Evolutionary conservation across 1,140 invertebrate species (phyloP), one percentile per base, ranked within the genome.

Genomic region (Papilio aristodemus): DNA sequence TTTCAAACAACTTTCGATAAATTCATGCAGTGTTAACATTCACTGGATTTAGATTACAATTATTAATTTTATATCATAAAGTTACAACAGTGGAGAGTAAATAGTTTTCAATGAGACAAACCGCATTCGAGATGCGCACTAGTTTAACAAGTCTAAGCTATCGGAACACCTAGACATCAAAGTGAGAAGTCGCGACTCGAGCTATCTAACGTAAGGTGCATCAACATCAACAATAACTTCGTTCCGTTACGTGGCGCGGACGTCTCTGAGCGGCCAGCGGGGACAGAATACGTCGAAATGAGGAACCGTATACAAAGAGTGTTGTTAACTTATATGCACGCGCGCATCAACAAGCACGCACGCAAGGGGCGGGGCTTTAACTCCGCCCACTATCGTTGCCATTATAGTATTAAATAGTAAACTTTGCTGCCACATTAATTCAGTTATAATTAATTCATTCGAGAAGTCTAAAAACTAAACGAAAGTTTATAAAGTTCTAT

Each of bases 81-180:
- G n/a, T 36, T 64, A 41, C 38, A 64, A 64, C 62, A 43, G 13
- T 64, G 7, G 43, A 50, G 41, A 66, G 22, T 43, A 41, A 66
- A 63, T 13, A 41, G n/a, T 25, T 50, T 38, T 37, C 0, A 8
- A 32, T 27, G 8, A 39, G 27, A 50, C 25, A 50, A 66, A 32
- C 9, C 38, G 19, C 38, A 50, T 50, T 19, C 14, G 41, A 14
- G n/a, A 73, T 68, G 58, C 68, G 13, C 73, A 73, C 70, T 75
- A 69, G 67, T 74, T 69, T 80, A 75, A 74, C 82, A 75, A 80
- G 71, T 75, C 81, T 83, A 83, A 79, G 76, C 83, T 90, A 90
- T 82, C 74, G 76, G 69, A 86, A 90, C 85, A 87, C 75, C 84
- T 89, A 87, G 57, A 88, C 84, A 84, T 71, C 76, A 77, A 86